Evolutionary conservation across 2,797 vertebrate species (phyloP).

Genomic region (Eospalax fontanierii): DNA sequence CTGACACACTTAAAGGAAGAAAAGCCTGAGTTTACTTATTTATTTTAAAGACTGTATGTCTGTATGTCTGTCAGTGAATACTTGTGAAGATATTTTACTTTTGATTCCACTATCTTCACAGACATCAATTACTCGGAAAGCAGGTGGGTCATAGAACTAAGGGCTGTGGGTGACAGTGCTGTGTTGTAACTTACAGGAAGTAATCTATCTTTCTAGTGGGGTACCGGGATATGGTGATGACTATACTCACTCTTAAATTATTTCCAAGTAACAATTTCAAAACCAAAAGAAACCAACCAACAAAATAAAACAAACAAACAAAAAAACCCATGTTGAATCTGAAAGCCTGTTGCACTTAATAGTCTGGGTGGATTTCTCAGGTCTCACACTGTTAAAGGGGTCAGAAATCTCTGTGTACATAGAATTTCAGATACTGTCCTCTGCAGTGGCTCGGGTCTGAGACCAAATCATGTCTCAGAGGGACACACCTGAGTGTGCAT

Average conservation of each 20-base stretch:
- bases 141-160: conserved; percentile 23
- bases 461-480: neutral
- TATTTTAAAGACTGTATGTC: conserved; percentile 15
- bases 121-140: conserved; percentile 37
- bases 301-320: neutral
- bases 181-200: conserved; percentile 70
- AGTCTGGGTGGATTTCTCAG: conserved; percentile 21
- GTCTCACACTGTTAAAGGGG: conserved; percentile 33
- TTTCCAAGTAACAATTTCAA: conserved; percentile 68
- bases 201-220: conserved; percentile 52
- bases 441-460: neutral
- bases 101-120: conserved; percentile 39
- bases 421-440: conserved; percentile 18
- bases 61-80: conserved; percentile 5
- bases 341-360: conserved; percentile 40
- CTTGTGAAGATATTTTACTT: conserved; percentile 6
- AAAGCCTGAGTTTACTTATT: conserved; percentile 17
- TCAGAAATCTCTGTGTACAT: conserved; percentile 21
- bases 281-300: neutral
- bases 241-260: conserved; percentile 65
- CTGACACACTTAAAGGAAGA: neutral
- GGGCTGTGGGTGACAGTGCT: conserved; percentile 7
- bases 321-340: neutral
- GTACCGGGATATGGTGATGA: conserved; percentile 63
- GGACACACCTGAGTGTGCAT: neutral